Evolutionary conservation across 2,113 vertebrate genomes (phyloP).

Genomic region (Cyphomyrus discorhynchus): DNA sequence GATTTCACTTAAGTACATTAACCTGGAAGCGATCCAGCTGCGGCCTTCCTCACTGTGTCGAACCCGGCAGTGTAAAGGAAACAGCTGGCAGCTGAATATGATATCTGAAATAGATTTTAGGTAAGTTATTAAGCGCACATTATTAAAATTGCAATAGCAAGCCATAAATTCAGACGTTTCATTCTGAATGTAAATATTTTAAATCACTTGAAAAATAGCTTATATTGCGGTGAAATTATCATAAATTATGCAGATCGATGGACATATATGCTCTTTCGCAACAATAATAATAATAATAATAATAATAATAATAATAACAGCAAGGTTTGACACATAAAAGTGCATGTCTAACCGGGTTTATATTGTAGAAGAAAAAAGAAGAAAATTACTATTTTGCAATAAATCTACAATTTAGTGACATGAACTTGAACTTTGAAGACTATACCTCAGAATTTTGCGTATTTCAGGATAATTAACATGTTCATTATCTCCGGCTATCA

Average conservation of each 20-base stretch:
- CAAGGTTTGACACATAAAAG: neutral
- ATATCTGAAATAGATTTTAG: neutral
- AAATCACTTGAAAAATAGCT: neutral
- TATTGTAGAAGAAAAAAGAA: neutral
- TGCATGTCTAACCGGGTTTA: neutral
- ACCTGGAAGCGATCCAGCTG: neutral
- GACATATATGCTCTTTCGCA: neutral
- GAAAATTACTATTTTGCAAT: neutral
- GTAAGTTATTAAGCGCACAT: neutral
- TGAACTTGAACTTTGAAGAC: neutral
- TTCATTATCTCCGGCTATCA: neutral
- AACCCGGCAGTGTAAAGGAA: neutral
- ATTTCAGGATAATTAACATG: neutral
- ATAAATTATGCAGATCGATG: neutral
- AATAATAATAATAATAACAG: neutral
- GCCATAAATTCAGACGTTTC: neutral
- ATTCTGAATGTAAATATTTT: neutral
- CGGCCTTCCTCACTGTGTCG: neutral
- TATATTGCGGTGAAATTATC: neutral
- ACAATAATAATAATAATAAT: neutral
- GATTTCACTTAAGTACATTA: neutral
- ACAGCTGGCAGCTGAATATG: neutral
- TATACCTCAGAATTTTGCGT: neutral
- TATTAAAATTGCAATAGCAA: neutral
- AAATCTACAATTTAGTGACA: neutral